phyloP scores from a whole-genome alignment of 2,888 invertebrate genomes.

The Cataglyphis cursor region DNA sequence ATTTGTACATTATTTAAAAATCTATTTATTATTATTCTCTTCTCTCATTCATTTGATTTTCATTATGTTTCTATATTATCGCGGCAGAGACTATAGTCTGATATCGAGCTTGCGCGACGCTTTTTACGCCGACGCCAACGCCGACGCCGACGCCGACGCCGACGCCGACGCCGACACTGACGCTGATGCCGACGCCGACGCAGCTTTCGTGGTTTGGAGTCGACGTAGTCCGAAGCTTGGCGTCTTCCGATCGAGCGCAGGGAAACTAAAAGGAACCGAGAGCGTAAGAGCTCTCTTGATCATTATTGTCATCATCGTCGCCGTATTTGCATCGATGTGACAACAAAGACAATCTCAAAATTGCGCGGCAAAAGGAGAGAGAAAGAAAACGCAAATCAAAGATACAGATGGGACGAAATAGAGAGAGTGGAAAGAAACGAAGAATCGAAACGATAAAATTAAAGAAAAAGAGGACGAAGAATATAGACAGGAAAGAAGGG shows the following conservation, averaged over 20 bases:
- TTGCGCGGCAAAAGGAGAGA: background rate
- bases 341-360: slow-evolving; percentile 4
- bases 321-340: background rate
- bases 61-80: slow-evolving; percentile 3
- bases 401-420: slow-evolving; percentile 1
- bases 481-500: background rate
- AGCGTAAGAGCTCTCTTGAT: slow-evolving; percentile 46
- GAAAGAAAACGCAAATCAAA: background rate
- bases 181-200: slow-evolving; percentile 79
- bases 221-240: slow-evolving; percentile 84
- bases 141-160: slow-evolving; percentile 83
- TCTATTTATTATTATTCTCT: background rate
- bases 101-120: slow-evolving; percentile 80
- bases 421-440: slow-evolving; percentile 1
- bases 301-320: slow-evolving; percentile 8
- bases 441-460: background rate
- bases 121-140: slow-evolving; percentile 75
- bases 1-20: background rate
- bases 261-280: slow-evolving; percentile 65
- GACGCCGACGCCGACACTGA: slow-evolving; percentile 80
- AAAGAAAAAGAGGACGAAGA: slow-evolving; percentile 9
- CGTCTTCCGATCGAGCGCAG: slow-evolving; percentile 82
- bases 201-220: slow-evolving; percentile 78
- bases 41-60: background rate
- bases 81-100: slow-evolving; percentile 30